Evolutionary conservation across 2,113 vertebrate genomes (phyloP).

Genomic region (Cyprinus carpio): DNA sequence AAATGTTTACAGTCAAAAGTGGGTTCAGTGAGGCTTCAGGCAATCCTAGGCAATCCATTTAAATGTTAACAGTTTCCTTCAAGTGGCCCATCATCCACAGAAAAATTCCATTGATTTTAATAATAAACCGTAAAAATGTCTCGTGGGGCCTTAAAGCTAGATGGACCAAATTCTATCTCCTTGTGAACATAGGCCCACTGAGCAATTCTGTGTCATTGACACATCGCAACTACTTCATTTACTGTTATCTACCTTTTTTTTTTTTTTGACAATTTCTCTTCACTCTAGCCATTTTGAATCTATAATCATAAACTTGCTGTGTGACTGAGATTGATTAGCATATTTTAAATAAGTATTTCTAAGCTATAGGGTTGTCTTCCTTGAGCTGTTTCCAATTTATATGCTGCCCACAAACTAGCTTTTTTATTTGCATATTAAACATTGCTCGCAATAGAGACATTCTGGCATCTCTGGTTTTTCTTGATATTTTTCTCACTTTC

Average conservation of each 20-base stretch:
- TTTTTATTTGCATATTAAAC: not conserved
- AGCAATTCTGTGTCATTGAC: not conserved
- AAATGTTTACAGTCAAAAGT: conserved; percentile 13
- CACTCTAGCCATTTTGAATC: not conserved
- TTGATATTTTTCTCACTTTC: not conserved
- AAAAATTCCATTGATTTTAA: conserved; percentile 18
- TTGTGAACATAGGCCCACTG: not conserved
- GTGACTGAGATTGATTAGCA: not conserved
- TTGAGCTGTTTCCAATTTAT: conserved; percentile 1
- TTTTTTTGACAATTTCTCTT: not conserved
- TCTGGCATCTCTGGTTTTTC: not conserved
- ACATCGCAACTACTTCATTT: not conserved
- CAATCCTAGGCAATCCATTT: conserved; percentile 11
- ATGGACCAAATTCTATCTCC: not conserved
- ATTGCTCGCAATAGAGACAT: not conserved
- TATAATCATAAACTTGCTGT: not conserved
- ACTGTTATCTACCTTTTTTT: not conserved
- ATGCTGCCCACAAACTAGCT: not conserved
- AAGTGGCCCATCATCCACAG: conserved; percentile 24
- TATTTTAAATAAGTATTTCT: not conserved
- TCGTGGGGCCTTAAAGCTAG: conserved; percentile 10
- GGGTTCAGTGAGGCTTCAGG: conserved; percentile 20
- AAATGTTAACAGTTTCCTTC: conserved; percentile 23
- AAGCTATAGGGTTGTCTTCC: not conserved
- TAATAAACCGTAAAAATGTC: conserved; percentile 18